Evolutionary conservation across 2,888 invertebrate genomes (phyloP).

Genomic region (Tetropium fuscum): DNA sequence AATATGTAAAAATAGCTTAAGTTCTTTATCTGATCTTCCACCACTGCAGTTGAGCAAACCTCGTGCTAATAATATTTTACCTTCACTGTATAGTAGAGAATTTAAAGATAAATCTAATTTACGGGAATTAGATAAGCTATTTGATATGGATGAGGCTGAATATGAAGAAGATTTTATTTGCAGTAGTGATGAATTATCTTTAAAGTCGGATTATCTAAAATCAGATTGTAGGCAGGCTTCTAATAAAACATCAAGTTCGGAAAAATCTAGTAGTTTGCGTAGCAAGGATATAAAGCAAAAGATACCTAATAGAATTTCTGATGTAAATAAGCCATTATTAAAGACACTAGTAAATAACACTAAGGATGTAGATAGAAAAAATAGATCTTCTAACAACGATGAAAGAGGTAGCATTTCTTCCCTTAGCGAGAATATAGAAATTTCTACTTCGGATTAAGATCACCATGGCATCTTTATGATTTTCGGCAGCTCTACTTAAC

Average conservation of each 20-base stretch:
- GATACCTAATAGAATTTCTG: constrained; percentile 25
- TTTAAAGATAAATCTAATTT: constrained; percentile 57
- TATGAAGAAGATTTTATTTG: constrained; percentile 64
- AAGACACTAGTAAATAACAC: constrained; percentile 20
- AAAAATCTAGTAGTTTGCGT: constrained; percentile 12
- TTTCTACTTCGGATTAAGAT: constrained; percentile 1
- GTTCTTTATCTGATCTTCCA: constrained; percentile 59
- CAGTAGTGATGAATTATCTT: constrained; percentile 45
- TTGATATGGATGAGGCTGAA: constrained; percentile 58
- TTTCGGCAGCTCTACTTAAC: neutral
- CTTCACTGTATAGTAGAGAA: constrained; percentile 61
- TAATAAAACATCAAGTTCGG: constrained; percentile 12
- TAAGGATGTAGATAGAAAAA: constrained; percentile 18
- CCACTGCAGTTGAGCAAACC: constrained; percentile 58
- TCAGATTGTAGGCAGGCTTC: constrained; percentile 25
- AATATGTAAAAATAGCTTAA: constrained; percentile 56
- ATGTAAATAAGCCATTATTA: constrained; percentile 20
- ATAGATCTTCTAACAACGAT: constrained; percentile 15
- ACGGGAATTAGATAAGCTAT: constrained; percentile 58
- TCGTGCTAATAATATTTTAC: constrained; percentile 57
- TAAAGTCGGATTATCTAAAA: constrained; percentile 34
- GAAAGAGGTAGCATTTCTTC: constrained; percentile 20
- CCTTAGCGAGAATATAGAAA: constrained; percentile 16
- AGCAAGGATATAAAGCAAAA: constrained; percentile 31
- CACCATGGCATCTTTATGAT: neutral